Conservation (phyloP, 1,140 invertebrate species). For the Belonocnema kinseyi region DNA sequence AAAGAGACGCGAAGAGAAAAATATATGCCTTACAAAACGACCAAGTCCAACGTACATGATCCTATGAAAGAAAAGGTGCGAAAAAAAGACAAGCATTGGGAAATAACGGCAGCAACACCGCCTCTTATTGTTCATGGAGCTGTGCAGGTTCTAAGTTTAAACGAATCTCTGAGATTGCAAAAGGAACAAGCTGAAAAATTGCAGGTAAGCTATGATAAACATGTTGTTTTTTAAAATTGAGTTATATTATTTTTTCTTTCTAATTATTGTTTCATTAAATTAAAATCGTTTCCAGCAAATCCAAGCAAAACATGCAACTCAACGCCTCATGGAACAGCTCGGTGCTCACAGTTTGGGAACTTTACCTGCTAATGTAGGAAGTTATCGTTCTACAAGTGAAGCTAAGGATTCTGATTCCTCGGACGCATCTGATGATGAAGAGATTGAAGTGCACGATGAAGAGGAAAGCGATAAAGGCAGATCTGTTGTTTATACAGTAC, state of each 20-base stretch:
- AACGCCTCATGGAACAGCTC: slow-evolving; percentile 67
- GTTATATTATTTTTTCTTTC: background rate
- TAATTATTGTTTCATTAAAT: too few species aligned
- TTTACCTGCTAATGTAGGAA: slow-evolving; percentile 49
- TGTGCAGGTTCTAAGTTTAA: slow-evolving; percentile 75
- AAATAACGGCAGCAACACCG: slow-evolving; percentile 83
- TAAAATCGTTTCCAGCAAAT: slow-evolving; percentile 63
- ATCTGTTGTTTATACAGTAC: slow-evolving; percentile 69
- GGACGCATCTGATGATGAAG: slow-evolving; percentile 64
- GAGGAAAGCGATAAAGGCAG: slow-evolving; percentile 70
- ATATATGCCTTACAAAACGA: slow-evolving; percentile 82
- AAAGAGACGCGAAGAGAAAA: slow-evolving; percentile 63
- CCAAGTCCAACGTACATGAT: slow-evolving; percentile 79
- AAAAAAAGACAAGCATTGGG: slow-evolving; percentile 80
- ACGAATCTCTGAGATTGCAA: slow-evolving; percentile 79
- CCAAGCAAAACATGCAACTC: slow-evolving; percentile 73
- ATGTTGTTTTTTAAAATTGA: background rate
- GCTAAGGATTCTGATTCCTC: slow-evolving; percentile 44
- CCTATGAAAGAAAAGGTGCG: slow-evolving; percentile 78
- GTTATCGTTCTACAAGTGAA: slow-evolving; percentile 55
- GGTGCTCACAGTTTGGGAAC: slow-evolving; percentile 51
- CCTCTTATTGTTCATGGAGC: slow-evolving; percentile 75
- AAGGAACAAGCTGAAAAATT: slow-evolving; percentile 69
- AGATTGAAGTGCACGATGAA: slow-evolving; percentile 70
- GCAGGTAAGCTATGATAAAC: slow-evolving; percentile 56